Evolutionary conservation across 2,888 invertebrate species (phyloP), one percentile per base, ranked within the genome.

Genomic region (Stenoptilia bipunctidactyla): DNA sequence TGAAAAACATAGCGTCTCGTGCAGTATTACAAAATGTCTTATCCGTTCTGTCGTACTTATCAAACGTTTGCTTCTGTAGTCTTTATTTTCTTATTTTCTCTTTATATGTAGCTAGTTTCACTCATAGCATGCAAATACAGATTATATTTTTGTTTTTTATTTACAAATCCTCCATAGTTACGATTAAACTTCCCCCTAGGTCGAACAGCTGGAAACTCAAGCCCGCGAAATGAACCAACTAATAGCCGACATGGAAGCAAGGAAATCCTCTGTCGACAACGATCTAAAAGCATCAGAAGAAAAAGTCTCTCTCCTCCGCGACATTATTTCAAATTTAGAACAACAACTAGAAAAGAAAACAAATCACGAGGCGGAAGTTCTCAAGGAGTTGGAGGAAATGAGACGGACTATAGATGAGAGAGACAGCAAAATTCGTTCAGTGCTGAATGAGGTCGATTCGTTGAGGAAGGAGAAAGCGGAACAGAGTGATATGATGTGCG

Each of bases 251-350:
- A 68, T 88, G 1, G 88, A 90, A 51, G 66, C 82, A 0, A 87
- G 88, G 45, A 89, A 88, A 50, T 86, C 87, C 1, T 86, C 89
- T 39, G 70, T 89, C 0, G 92, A 94, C 63, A 77, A 85, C 1
- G 93, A 94, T 48, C 69, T 92, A 1, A 89, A 91, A 64, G 89
- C 89, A n/a, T 88, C 91, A 0, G 86, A 90, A 20, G 92, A 92
- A 40, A 93, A 93, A 66, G 88, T 92, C 14, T 85, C 85, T 53
- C 85, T 90, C 9, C 77, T 94, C 12, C 80, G 92, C 25, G 93
- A 94, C 43, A 90, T 94, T 39, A 92, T 95, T 39, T 82, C 87
- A 0, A 92, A 92, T 49, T 68, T 94, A 33, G 95, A 96, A 61
- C 76, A 77, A 0, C 92, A 94, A 59, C 70, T 94, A 0, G 91